phyloP scores from a whole-genome alignment of 2,797 vertebrate species.

The Pseudochaenichthys georgianus region DNA sequence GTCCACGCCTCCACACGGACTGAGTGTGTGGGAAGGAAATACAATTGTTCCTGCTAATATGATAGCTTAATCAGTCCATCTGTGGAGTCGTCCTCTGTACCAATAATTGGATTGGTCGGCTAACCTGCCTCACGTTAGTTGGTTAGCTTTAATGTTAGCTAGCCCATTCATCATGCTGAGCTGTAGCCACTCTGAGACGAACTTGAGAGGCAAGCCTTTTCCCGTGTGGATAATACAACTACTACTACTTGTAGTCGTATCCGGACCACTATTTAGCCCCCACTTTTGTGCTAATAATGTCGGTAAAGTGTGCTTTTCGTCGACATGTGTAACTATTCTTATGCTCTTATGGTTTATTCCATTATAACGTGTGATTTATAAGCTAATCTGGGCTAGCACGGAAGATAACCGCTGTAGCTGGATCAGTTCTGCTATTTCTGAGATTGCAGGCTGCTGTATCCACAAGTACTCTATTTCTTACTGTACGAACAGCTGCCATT shows the following conservation, averaged over 20 bases:
- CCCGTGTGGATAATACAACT: not conserved
- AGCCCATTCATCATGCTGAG: conserved; percentile 65
- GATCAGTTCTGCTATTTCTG: not conserved
- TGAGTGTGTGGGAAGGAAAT: not conserved
- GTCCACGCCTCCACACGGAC: conserved; percentile 55
- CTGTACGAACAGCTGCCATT: conserved; percentile 39
- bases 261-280: not conserved
- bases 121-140: conserved; percentile 38
- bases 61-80: conserved; percentile 1
- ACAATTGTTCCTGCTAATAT: conserved; percentile 11
- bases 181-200: conserved; percentile 14
- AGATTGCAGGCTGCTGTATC: not conserved
- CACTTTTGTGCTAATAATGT: conserved; percentile 1
- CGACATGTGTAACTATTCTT: conserved; percentile 41
- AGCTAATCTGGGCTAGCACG: conserved; percentile 27
- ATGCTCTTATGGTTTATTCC: conserved; percentile 14
- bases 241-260: conserved; percentile 5
- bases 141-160: conserved; percentile 56
- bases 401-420: not conserved
- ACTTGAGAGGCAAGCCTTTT: conserved; percentile 35
- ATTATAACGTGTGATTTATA: conserved; percentile 16
- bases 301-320: conserved; percentile 21
- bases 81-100: conserved; percentile 12
- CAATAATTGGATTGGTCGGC: conserved; percentile 53
- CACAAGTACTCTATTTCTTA: not conserved